Conservation (phyloP, 2,888 invertebrate genomes). For the Tenthredo mesomela region DNA sequence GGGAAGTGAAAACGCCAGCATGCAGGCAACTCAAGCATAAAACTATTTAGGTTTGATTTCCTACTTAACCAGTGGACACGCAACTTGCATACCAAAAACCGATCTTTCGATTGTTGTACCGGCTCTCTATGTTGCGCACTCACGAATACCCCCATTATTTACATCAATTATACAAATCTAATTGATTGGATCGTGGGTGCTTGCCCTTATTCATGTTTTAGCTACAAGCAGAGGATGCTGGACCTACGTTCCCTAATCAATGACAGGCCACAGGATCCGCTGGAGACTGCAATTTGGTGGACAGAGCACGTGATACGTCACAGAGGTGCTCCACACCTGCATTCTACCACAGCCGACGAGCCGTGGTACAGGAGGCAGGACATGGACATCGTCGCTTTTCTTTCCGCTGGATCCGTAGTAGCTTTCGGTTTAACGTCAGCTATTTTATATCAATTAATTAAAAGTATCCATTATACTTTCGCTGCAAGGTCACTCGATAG, state of each 20-base stretch:
- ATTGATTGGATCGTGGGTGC: background rate
- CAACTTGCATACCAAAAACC: too few species aligned
- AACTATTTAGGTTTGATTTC: too few species aligned
- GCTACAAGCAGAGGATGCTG: conserved; percentile 63
- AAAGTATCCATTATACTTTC: background rate
- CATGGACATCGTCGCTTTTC: conserved; percentile 60
- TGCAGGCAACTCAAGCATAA: too few species aligned
- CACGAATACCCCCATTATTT: too few species aligned
- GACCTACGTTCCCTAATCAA: conserved; percentile 25
- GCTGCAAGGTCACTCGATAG: background rate
- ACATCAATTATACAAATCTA: background rate
- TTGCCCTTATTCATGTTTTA: conserved; percentile 39
- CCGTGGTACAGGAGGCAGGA: conserved; percentile 61
- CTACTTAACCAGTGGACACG: too few species aligned
- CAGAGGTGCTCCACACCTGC: conserved; percentile 61
- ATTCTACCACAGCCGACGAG: conserved; percentile 56
- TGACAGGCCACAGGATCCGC: conserved; percentile 58
- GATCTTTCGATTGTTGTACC: too few species aligned
- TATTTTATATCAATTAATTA: background rate
- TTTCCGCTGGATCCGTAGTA: background rate
- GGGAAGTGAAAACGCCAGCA: too few species aligned
- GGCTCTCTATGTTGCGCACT: background rate
- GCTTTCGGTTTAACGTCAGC: background rate
- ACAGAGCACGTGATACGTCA: conserved; percentile 65
- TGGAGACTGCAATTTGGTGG: conserved; percentile 63